Evolutionary conservation across 1,140 invertebrate genomes (phyloP).

Genomic region (Sinonovacula constricta): DNA sequence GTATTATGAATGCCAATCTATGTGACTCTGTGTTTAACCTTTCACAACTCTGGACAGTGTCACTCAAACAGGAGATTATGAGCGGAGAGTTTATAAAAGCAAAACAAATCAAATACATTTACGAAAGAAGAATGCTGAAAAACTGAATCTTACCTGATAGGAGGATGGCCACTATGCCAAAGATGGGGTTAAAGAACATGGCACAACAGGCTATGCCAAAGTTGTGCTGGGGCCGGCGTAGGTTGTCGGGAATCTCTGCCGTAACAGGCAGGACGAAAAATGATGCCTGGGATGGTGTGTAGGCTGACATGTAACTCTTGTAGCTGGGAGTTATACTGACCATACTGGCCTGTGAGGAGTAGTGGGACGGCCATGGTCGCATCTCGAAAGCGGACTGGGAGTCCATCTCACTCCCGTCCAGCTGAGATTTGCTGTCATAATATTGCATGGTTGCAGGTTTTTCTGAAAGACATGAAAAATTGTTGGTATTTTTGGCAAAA

Average conservation of each 20-base stretch:
- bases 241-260: constrained; percentile 59
- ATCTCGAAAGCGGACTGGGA: constrained; percentile 46
- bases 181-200: constrained; percentile 66
- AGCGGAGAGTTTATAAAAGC: too few species aligned
- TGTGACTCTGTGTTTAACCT: too few species aligned
- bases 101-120: too few species aligned
- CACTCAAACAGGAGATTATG: too few species aligned
- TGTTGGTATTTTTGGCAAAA: too few species aligned
- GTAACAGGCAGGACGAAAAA: constrained; percentile 66
- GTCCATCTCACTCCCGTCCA: constrained; percentile 47
- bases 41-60: too few species aligned
- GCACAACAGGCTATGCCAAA: constrained; percentile 66
- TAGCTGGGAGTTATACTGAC: constrained; percentile 51
- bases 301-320: constrained; percentile 54
- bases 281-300: constrained; percentile 66
- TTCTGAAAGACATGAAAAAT: too few species aligned
- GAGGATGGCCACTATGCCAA: constrained; percentile 65
- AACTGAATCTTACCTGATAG: constrained; percentile 65
- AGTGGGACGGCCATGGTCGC: constrained; percentile 56
- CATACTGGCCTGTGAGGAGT: constrained; percentile 61
- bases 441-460: constrained; percentile 31
- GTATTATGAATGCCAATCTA: too few species aligned
- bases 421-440: constrained; percentile 50
- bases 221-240: constrained; percentile 58
- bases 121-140: too few species aligned